Evolutionary conservation across 2,797 vertebrate species (phyloP).

Genomic region (Salmo trutta): DNA sequence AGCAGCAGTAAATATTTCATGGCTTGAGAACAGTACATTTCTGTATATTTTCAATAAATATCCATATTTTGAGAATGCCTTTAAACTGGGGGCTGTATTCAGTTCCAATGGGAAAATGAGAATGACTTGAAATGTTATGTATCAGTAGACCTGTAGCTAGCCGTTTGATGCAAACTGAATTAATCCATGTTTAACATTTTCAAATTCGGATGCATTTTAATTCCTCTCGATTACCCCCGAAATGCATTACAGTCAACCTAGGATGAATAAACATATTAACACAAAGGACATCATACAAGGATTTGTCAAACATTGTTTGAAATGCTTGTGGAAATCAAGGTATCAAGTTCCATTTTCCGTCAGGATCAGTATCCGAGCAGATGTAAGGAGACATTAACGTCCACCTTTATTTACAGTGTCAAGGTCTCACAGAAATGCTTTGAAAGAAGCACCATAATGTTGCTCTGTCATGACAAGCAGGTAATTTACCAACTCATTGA

Average conservation of each 20-base stretch:
- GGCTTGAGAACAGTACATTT: conserved; percentile 51
- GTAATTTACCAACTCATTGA: background rate
- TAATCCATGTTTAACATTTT: conserved; percentile 66
- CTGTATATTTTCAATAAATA: conserved; percentile 38
- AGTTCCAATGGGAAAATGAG: conserved; percentile 53
- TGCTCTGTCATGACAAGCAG: background rate
- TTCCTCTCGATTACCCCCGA: conserved; percentile 56
- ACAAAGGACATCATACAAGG: background rate
- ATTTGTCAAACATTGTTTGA: background rate
- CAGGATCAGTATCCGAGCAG: background rate
- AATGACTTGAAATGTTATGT: conserved; percentile 54
- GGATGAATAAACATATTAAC: conserved; percentile 66
- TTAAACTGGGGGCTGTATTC: conserved; percentile 58
- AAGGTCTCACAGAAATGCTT: background rate
- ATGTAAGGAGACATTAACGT: background rate
- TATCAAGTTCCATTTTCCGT: background rate
- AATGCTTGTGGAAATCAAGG: background rate
- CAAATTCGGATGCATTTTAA: conserved; percentile 65
- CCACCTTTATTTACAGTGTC: background rate
- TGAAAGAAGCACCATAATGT: background rate
- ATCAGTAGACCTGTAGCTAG: conserved; percentile 61
- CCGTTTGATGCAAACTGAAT: conserved; percentile 58
- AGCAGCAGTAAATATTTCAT: conserved; percentile 52
- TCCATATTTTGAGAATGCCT: conserved; percentile 52
- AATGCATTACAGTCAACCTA: conserved; percentile 55